Conservation (phyloP, 2,797 vertebrate genomes). For the Dicrostonyx torquatus region DNA sequence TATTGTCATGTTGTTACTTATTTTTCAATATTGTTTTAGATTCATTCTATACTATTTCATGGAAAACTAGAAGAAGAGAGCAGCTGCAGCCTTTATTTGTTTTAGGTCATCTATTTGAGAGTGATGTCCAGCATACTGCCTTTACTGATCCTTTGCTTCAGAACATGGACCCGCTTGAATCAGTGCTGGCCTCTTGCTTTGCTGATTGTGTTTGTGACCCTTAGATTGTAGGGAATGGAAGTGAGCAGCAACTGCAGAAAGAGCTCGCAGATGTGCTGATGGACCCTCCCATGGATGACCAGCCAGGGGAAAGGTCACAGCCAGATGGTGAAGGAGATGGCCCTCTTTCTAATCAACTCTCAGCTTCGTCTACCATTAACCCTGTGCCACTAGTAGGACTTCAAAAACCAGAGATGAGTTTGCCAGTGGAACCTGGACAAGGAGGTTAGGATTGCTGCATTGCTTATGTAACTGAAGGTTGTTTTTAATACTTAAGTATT, state of each 20-base stretch:
- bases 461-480: constrained; percentile 81
- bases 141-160: constrained; percentile 47
- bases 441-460: constrained; percentile 91
- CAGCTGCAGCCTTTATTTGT: neutral
- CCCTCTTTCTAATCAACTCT: constrained; percentile 84
- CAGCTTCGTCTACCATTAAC: constrained; percentile 89
- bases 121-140: neutral
- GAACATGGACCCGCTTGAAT: constrained; percentile 28
- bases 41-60: constrained; percentile 59
- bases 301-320: constrained; percentile 81
- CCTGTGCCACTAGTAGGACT: constrained; percentile 86
- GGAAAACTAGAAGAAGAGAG: constrained; percentile 26
- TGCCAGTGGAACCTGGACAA: constrained; percentile 94
- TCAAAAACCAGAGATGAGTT: constrained; percentile 93
- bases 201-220: constrained; percentile 77
- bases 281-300: constrained; percentile 94
- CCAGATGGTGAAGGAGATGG: constrained; percentile 87
- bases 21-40: constrained; percentile 56
- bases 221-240: constrained; percentile 99
- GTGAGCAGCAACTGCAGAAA: constrained; percentile 96
- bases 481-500: constrained; percentile 70
- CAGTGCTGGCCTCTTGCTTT: constrained; percentile 52
- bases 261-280: constrained; percentile 98
- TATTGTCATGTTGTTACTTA: neutral
- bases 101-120: constrained; percentile 55